phyloP scores from a whole-genome alignment of 2,113 vertebrate genomes.

The Sphaerodactylus townsendi region DNA sequence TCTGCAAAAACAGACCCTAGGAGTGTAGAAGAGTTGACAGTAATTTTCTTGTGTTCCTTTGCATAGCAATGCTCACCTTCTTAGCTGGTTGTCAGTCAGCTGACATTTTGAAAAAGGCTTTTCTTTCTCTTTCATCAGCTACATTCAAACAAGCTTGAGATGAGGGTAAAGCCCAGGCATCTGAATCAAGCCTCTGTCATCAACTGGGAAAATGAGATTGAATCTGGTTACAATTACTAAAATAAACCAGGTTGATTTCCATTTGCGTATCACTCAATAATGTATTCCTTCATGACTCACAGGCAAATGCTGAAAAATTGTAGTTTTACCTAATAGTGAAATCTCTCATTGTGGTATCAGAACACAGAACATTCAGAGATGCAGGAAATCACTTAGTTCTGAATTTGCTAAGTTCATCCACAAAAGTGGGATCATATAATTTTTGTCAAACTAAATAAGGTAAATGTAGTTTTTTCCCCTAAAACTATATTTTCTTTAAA shows the following conservation, averaged over 20 bases:
- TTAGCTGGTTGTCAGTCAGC: slow-evolving; percentile 3
- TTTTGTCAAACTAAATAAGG: too few species aligned
- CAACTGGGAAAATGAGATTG: neutral
- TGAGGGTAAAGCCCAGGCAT: neutral
- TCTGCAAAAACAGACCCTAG: neutral
- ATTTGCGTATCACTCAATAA: neutral
- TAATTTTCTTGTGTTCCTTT: slow-evolving; percentile 34
- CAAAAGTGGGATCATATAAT: too few species aligned
- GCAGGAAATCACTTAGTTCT: too few species aligned
- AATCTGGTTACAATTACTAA: neutral
- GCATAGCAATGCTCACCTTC: neutral
- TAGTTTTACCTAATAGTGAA: too few species aligned
- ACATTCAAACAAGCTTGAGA: neutral
- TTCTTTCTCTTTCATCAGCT: slow-evolving; percentile 1
- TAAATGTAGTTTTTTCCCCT: too few species aligned
- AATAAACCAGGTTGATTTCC: neutral
- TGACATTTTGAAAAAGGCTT: neutral
- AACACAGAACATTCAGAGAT: too few species aligned
- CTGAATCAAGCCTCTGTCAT: slow-evolving; percentile 3
- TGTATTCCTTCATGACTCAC: neutral
- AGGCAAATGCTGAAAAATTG: neutral
- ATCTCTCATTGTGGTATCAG: too few species aligned
- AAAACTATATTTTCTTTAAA: too few species aligned
- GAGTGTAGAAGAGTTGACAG: slow-evolving; percentile 31
- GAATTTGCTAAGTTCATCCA: too few species aligned